These are phyloP conservation scores for Hydropotes inermis DNA, from an alignment of 2,113 vertebrate genomes.

Conservation along the genomic window DNA sequence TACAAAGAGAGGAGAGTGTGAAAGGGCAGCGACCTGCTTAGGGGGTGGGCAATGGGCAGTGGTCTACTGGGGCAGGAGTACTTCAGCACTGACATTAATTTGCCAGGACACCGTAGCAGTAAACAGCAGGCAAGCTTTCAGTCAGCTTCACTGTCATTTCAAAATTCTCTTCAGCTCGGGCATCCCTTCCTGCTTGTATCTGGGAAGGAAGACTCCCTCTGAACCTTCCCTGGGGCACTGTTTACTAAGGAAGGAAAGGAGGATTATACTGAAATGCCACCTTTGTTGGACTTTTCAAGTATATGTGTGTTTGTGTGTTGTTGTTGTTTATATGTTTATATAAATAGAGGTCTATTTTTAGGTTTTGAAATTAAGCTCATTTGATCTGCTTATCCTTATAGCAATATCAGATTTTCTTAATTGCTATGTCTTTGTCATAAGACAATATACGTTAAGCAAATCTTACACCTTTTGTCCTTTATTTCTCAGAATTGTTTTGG, in stretches of 20 bases:
- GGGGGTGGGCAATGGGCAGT: too few species aligned
- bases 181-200: background rate
- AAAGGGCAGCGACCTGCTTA: too few species aligned
- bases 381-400: background rate
- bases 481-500: background rate
- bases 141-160: background rate
- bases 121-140: background rate
- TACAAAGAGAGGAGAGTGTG: background rate
- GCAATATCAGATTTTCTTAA: background rate
- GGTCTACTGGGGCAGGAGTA: background rate
- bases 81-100: background rate
- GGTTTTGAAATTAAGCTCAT: background rate
- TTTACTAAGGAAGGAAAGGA: background rate
- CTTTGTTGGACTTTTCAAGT: background rate
- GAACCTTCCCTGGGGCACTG: background rate
- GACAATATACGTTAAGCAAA: background rate
- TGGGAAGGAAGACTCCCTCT: background rate
- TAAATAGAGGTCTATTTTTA: background rate
- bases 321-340: background rate
- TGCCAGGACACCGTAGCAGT: background rate
- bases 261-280: background rate
- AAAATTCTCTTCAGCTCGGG: background rate
- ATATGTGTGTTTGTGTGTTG: background rate
- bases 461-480: background rate
- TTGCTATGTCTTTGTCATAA: background rate